Conservation (phyloP, 2,797 vertebrate species). For the Lacerta agilis region DNA sequence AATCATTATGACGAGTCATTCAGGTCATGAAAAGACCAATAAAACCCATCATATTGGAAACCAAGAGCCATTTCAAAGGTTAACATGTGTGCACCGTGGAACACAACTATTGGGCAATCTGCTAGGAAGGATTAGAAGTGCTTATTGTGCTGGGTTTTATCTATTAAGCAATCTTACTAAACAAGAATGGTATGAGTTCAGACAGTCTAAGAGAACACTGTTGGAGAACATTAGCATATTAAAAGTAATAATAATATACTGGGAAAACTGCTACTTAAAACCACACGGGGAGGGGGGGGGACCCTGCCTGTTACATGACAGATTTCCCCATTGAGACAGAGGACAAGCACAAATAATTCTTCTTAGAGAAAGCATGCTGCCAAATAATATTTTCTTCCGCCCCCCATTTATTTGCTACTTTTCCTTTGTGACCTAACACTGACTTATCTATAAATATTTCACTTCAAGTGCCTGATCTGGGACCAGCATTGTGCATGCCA, state of each 20-base stretch:
- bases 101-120: background rate
- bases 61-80: background rate
- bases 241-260: background rate
- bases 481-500: constrained; percentile 8
- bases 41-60: background rate
- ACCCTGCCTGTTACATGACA: background rate
- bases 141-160: background rate
- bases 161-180: background rate
- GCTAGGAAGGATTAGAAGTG: background rate
- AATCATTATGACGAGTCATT: no score
- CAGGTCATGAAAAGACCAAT: no score
- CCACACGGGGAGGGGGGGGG: background rate
- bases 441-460: constrained; percentile 41
- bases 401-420: constrained; percentile 47
- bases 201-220: fast-evolving
- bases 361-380: constrained; percentile 38
- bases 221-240: fast-evolving
- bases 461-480: constrained; percentile 31
- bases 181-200: fast-evolving
- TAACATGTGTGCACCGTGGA: background rate
- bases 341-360: constrained; percentile 20
- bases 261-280: background rate
- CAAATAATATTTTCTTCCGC: constrained; percentile 35
- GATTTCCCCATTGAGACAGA: background rate
- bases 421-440: constrained; percentile 34